Evolutionary conservation across 2,888 invertebrate species (phyloP).

Genomic region (Ennomos quercinarius): DNA sequence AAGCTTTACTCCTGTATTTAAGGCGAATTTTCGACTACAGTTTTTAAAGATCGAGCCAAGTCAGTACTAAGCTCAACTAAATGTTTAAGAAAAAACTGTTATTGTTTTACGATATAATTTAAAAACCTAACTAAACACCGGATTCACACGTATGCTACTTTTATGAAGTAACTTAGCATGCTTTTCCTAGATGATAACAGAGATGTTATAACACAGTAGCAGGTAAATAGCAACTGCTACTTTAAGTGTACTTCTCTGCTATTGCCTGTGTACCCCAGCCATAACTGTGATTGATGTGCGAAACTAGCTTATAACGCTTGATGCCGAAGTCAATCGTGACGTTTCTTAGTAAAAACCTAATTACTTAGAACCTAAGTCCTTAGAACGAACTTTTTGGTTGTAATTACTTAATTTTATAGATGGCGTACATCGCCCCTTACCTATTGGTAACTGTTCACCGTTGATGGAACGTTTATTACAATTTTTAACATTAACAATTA

Average conservation of each 20-base stretch:
- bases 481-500: constrained; percentile 75
- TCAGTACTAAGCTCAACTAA: no score
- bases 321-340: constrained; percentile 53
- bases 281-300: constrained; percentile 38
- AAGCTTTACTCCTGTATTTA: constrained; percentile 15
- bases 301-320: constrained; percentile 34
- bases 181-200: no score
- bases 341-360: constrained; percentile 61
- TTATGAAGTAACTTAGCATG: neutral
- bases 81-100: no score
- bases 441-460: constrained; percentile 85
- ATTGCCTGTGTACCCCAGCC: constrained; percentile 22
- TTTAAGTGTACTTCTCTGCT: neutral
- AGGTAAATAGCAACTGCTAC: neutral
- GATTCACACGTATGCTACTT: constrained; percentile 1
- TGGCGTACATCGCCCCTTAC: constrained; percentile 70
- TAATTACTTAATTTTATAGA: constrained; percentile 76
- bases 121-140: constrained; percentile 7
- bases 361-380: constrained; percentile 82
- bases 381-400: constrained; percentile 85
- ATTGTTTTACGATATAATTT: neutral
- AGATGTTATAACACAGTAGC: no score
- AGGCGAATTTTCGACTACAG: constrained; percentile 5
- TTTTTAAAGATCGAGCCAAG: no score
- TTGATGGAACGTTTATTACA: constrained; percentile 82